Conservation (phyloP, 1,140 invertebrate species). For the Hylyphantes graminicola region DNA sequence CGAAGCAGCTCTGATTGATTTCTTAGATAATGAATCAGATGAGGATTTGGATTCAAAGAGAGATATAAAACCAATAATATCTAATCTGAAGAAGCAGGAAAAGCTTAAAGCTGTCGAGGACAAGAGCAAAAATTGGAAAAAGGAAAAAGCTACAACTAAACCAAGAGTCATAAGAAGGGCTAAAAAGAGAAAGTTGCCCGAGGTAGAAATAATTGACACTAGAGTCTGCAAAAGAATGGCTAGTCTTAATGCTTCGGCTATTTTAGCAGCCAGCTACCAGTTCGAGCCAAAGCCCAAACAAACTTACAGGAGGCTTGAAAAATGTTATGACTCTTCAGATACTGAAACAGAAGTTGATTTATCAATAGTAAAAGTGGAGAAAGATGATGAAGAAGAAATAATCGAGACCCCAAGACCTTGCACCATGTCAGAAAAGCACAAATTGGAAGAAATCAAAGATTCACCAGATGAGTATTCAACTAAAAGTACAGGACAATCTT, state of each 20-base stretch:
- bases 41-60: background rate
- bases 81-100: slow-evolving; percentile 2
- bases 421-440: too few species aligned
- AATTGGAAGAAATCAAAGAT: background rate
- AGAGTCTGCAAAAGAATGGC: slow-evolving; percentile 86
- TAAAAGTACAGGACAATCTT: background rate
- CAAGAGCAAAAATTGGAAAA: slow-evolving; percentile 26
- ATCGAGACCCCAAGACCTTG: background rate
- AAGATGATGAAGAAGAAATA: background rate
- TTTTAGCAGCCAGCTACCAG: slow-evolving; percentile 88
- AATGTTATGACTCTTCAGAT: slow-evolving; percentile 36
- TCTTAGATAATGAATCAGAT: slow-evolving; percentile 49
- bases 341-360: slow-evolving; percentile 21
- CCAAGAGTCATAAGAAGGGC: slow-evolving; percentile 26
- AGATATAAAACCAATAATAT: slow-evolving; percentile 9
- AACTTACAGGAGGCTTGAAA: slow-evolving; percentile 26
- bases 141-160: slow-evolving; percentile 27
- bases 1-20: slow-evolving; percentile 40
- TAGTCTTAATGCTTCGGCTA: slow-evolving; percentile 90
- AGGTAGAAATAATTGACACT: slow-evolving; percentile 63
- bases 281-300: slow-evolving; percentile 70
- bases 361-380: background rate
- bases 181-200: slow-evolving; percentile 45
- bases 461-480: background rate
- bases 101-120: slow-evolving; percentile 30